Percentiles rank a stretch among this genome's conserved stretches.
Evolutionary conservation across 2,113 vertebrate species (phyloP).

Genomic region (Phalacrocorax pelagicus): DNA sequence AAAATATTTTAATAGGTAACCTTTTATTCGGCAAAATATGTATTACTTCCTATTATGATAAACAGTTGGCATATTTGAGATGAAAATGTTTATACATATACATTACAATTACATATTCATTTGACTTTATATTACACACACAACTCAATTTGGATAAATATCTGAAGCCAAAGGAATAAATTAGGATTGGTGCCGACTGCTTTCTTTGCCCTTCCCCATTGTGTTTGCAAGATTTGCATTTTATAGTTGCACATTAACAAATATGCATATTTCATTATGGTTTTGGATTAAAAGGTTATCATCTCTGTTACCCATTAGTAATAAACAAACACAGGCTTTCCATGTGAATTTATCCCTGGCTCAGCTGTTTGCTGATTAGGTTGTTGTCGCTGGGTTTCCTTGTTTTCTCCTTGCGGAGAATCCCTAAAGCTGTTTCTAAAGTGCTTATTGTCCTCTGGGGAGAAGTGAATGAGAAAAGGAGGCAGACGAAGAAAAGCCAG

Average conservation of each 20-base stretch:
- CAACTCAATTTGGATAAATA: conserved; percentile 76
- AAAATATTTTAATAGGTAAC: conserved; percentile 73
- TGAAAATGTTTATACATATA: conserved; percentile 75
- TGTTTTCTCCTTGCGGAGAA: conserved; percentile 64
- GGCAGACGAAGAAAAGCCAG: not conserved
- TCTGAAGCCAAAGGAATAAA: conserved; percentile 72
- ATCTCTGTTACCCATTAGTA: conserved; percentile 71
- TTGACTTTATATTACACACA: conserved; percentile 73
- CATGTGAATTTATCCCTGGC: conserved; percentile 63
- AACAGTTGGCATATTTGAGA: conserved; percentile 72
- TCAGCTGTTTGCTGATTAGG: conserved; percentile 67
- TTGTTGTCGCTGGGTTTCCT: conserved; percentile 60
- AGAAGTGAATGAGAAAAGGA: not conserved
- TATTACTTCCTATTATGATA: conserved; percentile 76
- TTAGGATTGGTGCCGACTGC: conserved; percentile 60
- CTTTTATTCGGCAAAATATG: conserved; percentile 73
- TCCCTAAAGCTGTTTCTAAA: conserved; percentile 41
- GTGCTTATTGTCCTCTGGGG: conserved; percentile 32
- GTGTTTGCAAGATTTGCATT: conserved; percentile 71
- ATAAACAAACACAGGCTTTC: conserved; percentile 72
- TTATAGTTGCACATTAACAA: conserved; percentile 73
- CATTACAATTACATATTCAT: conserved; percentile 76
- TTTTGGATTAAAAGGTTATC: conserved; percentile 76
- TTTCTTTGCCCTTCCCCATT: conserved; percentile 68
- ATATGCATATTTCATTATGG: conserved; percentile 78